Evolutionary conservation across 2,888 invertebrate species (phyloP).

Genomic region (Xylota segnis): DNA sequence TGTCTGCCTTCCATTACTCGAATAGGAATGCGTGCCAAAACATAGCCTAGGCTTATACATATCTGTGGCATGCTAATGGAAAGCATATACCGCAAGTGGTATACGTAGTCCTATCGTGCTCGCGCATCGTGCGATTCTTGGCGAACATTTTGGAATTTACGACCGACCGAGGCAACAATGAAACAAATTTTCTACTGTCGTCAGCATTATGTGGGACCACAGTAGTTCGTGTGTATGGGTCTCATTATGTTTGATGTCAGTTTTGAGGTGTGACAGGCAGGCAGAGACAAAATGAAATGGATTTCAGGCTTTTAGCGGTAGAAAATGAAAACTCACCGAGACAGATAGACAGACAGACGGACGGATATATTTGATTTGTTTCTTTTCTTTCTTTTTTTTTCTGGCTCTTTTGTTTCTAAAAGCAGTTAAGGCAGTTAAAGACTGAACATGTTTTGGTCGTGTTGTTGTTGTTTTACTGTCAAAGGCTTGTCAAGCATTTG

Average conservation of each 20-base stretch:
- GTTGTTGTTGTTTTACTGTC: constrained; percentile 40
- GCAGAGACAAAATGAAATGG: constrained; percentile 46
- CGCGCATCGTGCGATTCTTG: constrained; percentile 36
- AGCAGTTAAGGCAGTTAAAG: constrained; percentile 20
- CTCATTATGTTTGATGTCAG: constrained; percentile 33
- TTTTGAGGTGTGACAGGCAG: constrained; percentile 63
- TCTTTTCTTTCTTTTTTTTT: constrained; percentile 17
- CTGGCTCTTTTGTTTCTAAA: constrained; percentile 15
- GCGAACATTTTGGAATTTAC: constrained; percentile 55
- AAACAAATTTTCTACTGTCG: constrained; percentile 36
- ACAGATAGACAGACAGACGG: constrained; percentile 5
- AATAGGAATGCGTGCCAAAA: constrained; percentile 23
- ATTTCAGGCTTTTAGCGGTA: constrained; percentile 59
- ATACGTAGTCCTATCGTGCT: background rate
- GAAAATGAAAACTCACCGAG: constrained; percentile 63
- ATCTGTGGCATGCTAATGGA: constrained; percentile 16
- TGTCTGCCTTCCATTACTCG: background rate
- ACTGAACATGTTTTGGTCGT: constrained; percentile 22
- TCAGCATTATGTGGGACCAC: constrained; percentile 1
- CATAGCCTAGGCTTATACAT: background rate
- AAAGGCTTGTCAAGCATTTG: constrained; percentile 64
- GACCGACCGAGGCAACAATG: constrained; percentile 16
- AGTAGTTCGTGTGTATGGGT: constrained; percentile 8
- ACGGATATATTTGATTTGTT: constrained; percentile 41
- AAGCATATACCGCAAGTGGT: background rate